Evolutionary conservation across 2,888 invertebrate species (phyloP), one percentile per base, ranked within the genome.

Genomic region (Sycophila texana): DNA sequence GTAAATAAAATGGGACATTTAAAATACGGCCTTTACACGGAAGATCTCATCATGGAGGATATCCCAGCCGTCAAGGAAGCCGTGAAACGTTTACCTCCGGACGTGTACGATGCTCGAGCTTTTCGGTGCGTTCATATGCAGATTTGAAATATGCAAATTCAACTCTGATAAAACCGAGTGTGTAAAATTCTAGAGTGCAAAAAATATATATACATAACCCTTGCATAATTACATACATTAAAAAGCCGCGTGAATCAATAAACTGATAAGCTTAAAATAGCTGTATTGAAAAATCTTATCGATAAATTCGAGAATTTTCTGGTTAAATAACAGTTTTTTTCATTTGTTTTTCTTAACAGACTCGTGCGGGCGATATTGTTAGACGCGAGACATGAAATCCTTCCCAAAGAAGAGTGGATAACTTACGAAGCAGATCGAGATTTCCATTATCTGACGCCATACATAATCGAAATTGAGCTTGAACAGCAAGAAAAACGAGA

Each of bases 331-430:
- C 7, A 10, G 5, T 39, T 39, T 39, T 39, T 39, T 39, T 7
- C 39, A 39, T 10, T 39, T 26, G 26, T 10, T 39, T 10, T 7
- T 39, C 10, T 5, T 1, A 39, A 39, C 10, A 84, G 85, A 70
- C 7, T 81, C 7, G 83, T 84, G 67, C 81, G 83, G 16, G 84
- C 83, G 12, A 0, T 60, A 1, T 84, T 86, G 4, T 51, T 86
- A 73, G 77, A 79, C 65, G 49, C 83, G 60, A 82, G 80, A 51
- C 70, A 61, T 30, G 14, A 79, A 39, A 39, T 39, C 61, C 72
- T 85, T 18, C 85, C 85, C 1, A 55, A 71, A 51, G 79, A 84
- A 13, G 75, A 85, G 30, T 86, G 86, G 86, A 75, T 84, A 71
- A 84, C 85, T 10, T 85, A 47, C 71, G 86, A 86, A 67, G 78